Evolutionary conservation across 2,797 vertebrate genomes (phyloP), one percentile per base, ranked within the genome.

Genomic region (Oryzias dopingdopingensis): DNA sequence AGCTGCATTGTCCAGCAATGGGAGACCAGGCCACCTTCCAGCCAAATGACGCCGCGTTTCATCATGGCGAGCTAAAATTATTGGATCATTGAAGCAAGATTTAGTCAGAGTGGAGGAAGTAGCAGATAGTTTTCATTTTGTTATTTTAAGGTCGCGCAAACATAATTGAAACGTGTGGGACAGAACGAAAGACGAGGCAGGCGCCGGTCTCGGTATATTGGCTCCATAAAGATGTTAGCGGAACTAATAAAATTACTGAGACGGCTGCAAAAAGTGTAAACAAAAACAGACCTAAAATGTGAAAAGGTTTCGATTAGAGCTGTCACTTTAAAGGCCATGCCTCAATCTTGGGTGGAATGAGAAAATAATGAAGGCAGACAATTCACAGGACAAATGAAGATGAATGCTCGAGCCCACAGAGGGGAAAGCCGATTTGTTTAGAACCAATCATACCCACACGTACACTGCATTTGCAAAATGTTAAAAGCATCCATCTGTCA

Each of bases 61-160:
- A 76, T 83, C 77, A 85, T 67, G 72, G 68, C 50, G 48, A 70
- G 80, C 67, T 70, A 74, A 80, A 83, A 83, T 64, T 77, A 74
- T 72, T 71, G 52, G 49, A 42, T 53, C 50, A 29, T 52, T 62
- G 13, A 13, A 69, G 65, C 53, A 52, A 78, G 14, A 62, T 69
- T 68, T 58, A 42, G 59, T 52, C 50, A 14, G 57, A 57, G 72
- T 57, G 56, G 53, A 53, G 60, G 46, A 68, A 26, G 53, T 69
- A 59, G 65, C 24, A 42, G 59, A 62, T 49, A 53, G 60, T 70
- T 71, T 83, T 67, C 48, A 42, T 46, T 64, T 52, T 45, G 63
- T 65, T 74, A 58, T 78, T 81, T 79, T 44, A 56, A 70, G 76
- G 79, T 32, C 55, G 32, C 42, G 6, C 52, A 37, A 59, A 70